A percentile compares a stretch with the other conserved stretches of the same genome.
phyloP scores from a whole-genome alignment of 2,113 vertebrate species.

The Tragelaphus scriptus region DNA sequence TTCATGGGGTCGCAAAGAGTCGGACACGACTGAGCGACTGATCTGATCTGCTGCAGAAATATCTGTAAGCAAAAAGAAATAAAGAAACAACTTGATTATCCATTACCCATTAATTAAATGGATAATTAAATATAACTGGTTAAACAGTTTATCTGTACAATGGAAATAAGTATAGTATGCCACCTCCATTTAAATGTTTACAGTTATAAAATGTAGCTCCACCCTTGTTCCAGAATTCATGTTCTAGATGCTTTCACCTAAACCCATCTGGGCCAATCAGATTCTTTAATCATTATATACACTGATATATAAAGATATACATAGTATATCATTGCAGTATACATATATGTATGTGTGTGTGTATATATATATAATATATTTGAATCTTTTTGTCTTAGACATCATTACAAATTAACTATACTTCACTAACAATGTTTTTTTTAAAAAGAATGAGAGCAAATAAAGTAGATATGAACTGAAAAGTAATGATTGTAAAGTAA shows the following conservation, averaged over 20 bases:
- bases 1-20: too few relatives aligned
- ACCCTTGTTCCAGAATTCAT: not conserved
- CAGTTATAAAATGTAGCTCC: not conserved
- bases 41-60: not conserved
- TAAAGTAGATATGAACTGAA: not conserved
- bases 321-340: not conserved
- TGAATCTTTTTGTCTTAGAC: not conserved
- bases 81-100: not conserved
- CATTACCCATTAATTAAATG: not conserved
- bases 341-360: not conserved
- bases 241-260: not conserved
- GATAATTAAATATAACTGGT: not conserved
- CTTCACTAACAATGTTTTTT: not conserved
- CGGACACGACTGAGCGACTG: too few relatives aligned
- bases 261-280: not conserved
- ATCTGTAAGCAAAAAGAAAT: not conserved
- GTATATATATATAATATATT: not conserved
- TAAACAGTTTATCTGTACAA: not conserved
- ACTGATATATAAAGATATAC: not conserved
- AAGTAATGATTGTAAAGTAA: too few relatives aligned
- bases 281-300: not conserved
- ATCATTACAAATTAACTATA: not conserved
- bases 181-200: not conserved
- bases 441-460: not conserved
- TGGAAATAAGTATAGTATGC: not conserved